A percentile compares a stretch with the other conserved stretches of the same genome.
These are phyloP conservation scores for Tipula helvola DNA, from an alignment of 2,888 invertebrate genomes.

Conservation along the genomic window DNA sequence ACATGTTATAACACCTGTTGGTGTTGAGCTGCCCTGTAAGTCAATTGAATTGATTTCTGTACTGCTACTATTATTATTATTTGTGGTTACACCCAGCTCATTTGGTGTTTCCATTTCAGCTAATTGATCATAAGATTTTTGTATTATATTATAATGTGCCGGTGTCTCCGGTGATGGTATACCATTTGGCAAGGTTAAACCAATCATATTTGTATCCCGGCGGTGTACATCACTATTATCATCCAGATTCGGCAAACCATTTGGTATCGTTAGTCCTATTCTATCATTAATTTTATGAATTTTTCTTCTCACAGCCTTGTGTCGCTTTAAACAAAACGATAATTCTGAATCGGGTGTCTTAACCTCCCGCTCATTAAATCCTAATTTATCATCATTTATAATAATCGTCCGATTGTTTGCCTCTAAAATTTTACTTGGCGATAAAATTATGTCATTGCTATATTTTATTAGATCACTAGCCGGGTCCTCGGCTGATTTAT, in stretches of 20 bases:
- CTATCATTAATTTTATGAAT: slow-evolving; percentile 15
- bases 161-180: slow-evolving; percentile 30
- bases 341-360: slow-evolving; percentile 22
- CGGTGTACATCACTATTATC: neutral
- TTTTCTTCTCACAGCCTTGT: slow-evolving; percentile 30
- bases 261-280: slow-evolving; percentile 27
- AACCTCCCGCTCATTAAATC: slow-evolving; percentile 21
- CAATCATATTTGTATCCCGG: slow-evolving; percentile 16
- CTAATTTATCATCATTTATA: slow-evolving; percentile 12
- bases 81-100: slow-evolving; percentile 25
- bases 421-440: slow-evolving; percentile 13
- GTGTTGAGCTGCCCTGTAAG: slow-evolving; percentile 40
- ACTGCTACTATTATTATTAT: slow-evolving; percentile 28
- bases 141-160: slow-evolving; percentile 25
- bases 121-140: slow-evolving; percentile 27
- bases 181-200: slow-evolving; percentile 29
- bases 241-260: slow-evolving; percentile 27
- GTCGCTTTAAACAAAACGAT: slow-evolving; percentile 24
- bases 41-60: slow-evolving; percentile 20
- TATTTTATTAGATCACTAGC: slow-evolving; percentile 34
- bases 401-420: slow-evolving; percentile 17
- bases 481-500: slow-evolving; percentile 33
- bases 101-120: slow-evolving; percentile 20
- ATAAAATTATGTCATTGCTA: slow-evolving; percentile 13
- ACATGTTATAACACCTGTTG: slow-evolving; percentile 34